A percentile compares a stretch with the other conserved stretches of the same genome.
Conservation (phyloP, 23 tunicate species). For the Corella eumyota region DNA sequence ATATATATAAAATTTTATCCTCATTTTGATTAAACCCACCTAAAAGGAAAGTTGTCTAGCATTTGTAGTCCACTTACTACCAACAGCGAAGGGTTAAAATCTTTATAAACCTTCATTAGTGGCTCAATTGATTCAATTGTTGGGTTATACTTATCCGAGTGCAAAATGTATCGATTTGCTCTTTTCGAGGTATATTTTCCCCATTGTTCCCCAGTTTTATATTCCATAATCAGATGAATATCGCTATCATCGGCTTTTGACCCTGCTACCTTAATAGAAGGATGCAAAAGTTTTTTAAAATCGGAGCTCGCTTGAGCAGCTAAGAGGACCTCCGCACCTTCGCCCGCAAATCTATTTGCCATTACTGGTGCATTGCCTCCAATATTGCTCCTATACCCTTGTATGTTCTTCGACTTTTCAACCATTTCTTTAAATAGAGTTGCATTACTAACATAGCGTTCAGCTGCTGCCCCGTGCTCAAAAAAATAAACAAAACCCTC, state of each 20-base stretch:
- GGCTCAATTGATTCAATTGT: slow-evolving; percentile 57
- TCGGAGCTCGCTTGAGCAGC: slow-evolving; percentile 51
- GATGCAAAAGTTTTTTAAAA: slow-evolving; percentile 17
- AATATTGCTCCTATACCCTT: slow-evolving; percentile 11
- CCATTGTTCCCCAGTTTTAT: slow-evolving; percentile 89
- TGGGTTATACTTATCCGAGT: slow-evolving; percentile 71
- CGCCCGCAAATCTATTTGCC: slow-evolving; percentile 80
- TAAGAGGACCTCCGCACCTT: slow-evolving; percentile 83
- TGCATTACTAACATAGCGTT: slow-evolving; percentile 34
- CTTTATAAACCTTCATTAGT: slow-evolving; percentile 22
- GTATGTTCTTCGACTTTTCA: slow-evolving; percentile 16
- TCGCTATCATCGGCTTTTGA: slow-evolving; percentile 35
- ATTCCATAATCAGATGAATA: slow-evolving; percentile 89
- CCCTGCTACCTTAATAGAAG: slow-evolving; percentile 39
- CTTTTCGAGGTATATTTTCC: slow-evolving; percentile 33
- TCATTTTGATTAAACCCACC: slow-evolving; percentile 2
- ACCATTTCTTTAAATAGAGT: slow-evolving; percentile 46
- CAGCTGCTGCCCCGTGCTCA: slow-evolving; percentile 83
- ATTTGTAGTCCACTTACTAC: slow-evolving; percentile 89
- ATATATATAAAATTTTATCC: neutral
- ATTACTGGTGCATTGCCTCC: slow-evolving; percentile 99
- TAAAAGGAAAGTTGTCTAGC: slow-evolving; percentile 85
- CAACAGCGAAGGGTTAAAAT: slow-evolving; percentile 33
- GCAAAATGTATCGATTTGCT: slow-evolving; percentile 71
- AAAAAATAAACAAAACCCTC: slow-evolving; percentile 81